phyloP scores from a whole-genome alignment of 2,113 vertebrate species.

The Australoheros scitulus region DNA sequence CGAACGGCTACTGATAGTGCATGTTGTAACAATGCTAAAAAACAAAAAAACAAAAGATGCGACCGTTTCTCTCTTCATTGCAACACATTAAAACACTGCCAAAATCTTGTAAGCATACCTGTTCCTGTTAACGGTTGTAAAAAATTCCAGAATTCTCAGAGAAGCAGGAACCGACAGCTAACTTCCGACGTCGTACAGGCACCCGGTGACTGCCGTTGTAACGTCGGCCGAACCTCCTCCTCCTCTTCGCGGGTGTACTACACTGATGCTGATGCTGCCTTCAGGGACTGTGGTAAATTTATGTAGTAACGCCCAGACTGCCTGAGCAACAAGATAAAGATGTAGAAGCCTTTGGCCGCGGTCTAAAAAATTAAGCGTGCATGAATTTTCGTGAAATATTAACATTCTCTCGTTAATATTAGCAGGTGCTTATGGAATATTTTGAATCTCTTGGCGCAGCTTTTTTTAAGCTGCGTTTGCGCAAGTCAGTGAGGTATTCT shows the following conservation, averaged over 20 bases:
- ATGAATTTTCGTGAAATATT: neutral
- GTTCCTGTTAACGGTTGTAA: conserved; percentile 6
- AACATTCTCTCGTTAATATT: neutral
- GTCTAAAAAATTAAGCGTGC: neutral
- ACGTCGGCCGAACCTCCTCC: neutral
- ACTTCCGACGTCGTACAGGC: conserved; percentile 33
- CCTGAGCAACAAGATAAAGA: neutral
- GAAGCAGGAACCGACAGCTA: neutral
- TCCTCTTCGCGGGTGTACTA: conserved; percentile 15
- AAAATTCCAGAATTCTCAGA: neutral
- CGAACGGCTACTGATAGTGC: neutral
- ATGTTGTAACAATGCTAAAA: neutral
- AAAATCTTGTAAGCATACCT: conserved; percentile 38
- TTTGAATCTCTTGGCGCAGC: neutral
- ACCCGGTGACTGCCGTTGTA: neutral
- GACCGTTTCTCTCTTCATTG: neutral
- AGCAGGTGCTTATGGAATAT: too few species aligned
- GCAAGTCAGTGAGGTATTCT: neutral
- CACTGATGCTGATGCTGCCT: conserved; percentile 39
- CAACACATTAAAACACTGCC: neutral
- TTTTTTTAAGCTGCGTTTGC: neutral
- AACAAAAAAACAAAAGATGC: neutral
- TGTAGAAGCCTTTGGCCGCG: too few species aligned
- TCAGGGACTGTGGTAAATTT: conserved; percentile 38
- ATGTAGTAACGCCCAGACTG: neutral